A percentile compares a stretch with the other conserved stretches of the same genome.
Evolutionary conservation across 2,797 vertebrate species (phyloP).

Genomic region (Natrix natrix): DNA sequence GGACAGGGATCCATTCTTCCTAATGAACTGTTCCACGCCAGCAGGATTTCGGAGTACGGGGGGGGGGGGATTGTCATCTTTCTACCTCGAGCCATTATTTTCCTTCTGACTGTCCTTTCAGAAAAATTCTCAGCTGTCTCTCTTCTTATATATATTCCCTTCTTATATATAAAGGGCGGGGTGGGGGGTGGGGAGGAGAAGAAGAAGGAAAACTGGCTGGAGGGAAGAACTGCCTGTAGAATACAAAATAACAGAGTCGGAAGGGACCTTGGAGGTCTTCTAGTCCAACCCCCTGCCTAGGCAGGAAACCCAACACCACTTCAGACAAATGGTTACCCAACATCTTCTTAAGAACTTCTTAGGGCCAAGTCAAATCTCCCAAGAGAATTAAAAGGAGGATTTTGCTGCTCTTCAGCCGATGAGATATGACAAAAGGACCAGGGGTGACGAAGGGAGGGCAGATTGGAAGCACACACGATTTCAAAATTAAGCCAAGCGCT

Average conservation of each 20-base stretch:
- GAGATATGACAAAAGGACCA: not conserved
- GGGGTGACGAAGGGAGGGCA: too few relatives aligned
- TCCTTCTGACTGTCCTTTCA: not conserved
- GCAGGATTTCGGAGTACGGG: not conserved
- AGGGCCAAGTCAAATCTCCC: not conserved
- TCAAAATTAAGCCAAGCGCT: not conserved
- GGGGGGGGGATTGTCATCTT: not conserved
- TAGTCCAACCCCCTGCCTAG: not conserved
- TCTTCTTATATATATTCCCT: not conserved
- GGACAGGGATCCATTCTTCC: not conserved
- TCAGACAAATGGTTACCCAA: not conserved
- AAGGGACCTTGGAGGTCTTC: not conserved
- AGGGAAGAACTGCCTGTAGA: not conserved
- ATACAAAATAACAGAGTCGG: not conserved
- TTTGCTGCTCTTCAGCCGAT: not conserved
- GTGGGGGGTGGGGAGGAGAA: too few relatives aligned
- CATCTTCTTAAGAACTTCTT: too few relatives aligned
- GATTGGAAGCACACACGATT: not conserved
- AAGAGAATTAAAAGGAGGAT: not conserved
- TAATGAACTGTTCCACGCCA: constrained; percentile 9
- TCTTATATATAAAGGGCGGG: not conserved
- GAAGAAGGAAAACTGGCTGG: not conserved
- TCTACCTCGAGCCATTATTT: not conserved
- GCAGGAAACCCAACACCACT: too few relatives aligned
- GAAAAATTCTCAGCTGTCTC: not conserved